phyloP scores from a whole-genome alignment of 2,797 vertebrate genomes.

The Parauchenoglanis punctatus region DNA sequence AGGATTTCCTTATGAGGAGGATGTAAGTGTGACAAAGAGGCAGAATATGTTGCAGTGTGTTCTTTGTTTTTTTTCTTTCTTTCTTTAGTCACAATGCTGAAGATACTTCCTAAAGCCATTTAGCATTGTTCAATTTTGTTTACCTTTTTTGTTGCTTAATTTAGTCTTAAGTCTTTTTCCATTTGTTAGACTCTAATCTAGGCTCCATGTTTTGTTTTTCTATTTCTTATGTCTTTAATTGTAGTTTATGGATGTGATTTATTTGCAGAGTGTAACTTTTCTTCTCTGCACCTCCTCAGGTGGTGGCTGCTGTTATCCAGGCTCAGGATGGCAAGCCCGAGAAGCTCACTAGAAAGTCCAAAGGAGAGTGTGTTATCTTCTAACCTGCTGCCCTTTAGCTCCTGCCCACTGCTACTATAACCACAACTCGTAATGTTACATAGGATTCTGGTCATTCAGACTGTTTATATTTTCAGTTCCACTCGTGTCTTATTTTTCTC shows the following conservation, averaged over 20 bases:
- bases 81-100: neutral
- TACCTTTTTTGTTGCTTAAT: neutral
- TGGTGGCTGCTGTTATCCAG: slow-evolving; percentile 77
- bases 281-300: slow-evolving; percentile 63
- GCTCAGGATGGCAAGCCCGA: slow-evolving; percentile 79
- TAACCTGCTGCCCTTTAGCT: slow-evolving; percentile 78
- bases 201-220: neutral
- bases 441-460: neutral
- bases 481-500: slow-evolving; percentile 38
- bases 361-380: slow-evolving; percentile 82
- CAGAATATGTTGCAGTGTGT: neutral
- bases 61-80: neutral
- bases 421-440: neutral
- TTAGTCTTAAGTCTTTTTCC: no score
- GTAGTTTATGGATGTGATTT: neutral
- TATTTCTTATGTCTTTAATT: neutral
- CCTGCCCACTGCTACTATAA: slow-evolving; percentile 3
- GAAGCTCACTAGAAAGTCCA: slow-evolving; percentile 85
- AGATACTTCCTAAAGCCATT: neutral
- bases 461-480: neutral
- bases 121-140: neutral
- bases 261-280: neutral
- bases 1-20: slow-evolving; percentile 88
- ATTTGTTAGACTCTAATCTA: neutral
- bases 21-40: slow-evolving; percentile 76